Conservation (phyloP, 2,888 invertebrate species). For the Chrysodeixis includens region DNA sequence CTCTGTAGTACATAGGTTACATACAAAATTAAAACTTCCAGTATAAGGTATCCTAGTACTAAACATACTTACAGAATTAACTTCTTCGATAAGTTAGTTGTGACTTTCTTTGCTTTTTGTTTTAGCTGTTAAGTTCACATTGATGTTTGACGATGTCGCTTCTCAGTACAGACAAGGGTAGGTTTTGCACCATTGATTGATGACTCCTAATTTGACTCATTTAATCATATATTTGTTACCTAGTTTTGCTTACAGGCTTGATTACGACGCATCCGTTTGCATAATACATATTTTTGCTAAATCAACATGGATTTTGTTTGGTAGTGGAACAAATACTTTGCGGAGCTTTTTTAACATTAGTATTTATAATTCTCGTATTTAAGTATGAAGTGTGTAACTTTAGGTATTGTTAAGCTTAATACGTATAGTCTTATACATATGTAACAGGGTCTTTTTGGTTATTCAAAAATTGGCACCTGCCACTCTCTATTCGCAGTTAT, state of each 20-base stretch:
- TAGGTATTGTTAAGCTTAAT: conserved; percentile 67
- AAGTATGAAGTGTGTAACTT: conserved; percentile 65
- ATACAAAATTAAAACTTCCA: conserved; percentile 22
- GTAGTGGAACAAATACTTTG: conserved; percentile 45
- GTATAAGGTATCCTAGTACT: conserved; percentile 26
- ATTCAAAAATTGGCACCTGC: conserved; percentile 77
- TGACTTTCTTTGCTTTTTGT: conserved; percentile 31
- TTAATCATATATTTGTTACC: conserved; percentile 21
- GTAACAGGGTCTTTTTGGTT: conserved; percentile 84
- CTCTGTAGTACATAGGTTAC: conserved; percentile 25
- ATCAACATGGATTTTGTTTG: conserved; percentile 33
- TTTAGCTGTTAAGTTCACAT: conserved; percentile 44
- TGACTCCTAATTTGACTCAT: conserved; percentile 34
- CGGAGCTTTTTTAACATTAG: conserved; percentile 51
- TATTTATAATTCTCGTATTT: conserved; percentile 55
- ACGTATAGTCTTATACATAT: conserved; percentile 65
- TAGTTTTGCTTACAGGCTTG: conserved; percentile 39
- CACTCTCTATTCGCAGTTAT: conserved; percentile 70
- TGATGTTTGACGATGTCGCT: conserved; percentile 29
- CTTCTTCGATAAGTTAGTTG: conserved; percentile 17
- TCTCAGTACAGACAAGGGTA: conserved; percentile 29
- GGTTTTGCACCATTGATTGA: conserved; percentile 23
- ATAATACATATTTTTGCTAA: conserved; percentile 39
- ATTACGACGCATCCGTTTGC: conserved; percentile 25
- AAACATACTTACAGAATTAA: conserved; percentile 30